Base-by-base conservation (phyloP, 2,797 vertebrate genomes). In the Lithobates sylvaticus region DNA sequence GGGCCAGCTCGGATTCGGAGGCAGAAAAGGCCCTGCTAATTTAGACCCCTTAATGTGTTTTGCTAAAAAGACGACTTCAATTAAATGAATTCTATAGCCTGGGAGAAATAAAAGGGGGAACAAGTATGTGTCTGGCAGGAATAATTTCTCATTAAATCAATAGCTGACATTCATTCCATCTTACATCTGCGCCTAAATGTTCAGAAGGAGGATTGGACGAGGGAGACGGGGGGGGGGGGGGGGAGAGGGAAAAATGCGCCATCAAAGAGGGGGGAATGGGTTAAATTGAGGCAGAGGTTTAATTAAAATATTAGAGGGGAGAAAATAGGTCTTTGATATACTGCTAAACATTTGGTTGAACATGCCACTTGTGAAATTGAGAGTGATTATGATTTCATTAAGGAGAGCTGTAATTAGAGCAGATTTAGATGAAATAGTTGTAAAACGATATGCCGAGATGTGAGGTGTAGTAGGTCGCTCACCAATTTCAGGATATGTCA, bases 201-300 rank as follows among this genome's bases (percentile, higher is more conserved):
- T 96, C 34, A 47, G 44, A 47, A 47, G 44, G 13, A 47, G 44
- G 44, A 47, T 3, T 16, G 70, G 78, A 50, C 18, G 16, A 10
- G 69, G 34, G 44, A 47, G 32, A 61, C 15, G 13, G 68, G n/a
- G n/a, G n/a, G n/a, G n/a, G n/a, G n/a, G n/a, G n/a, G n/a, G n/a
- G n/a, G 29, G 34, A 70, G 18, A 54, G 16, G 47, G 42, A 95
- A 96, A 95, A 92, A 67, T 67, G 21, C 34, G 21, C 95, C 96
- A 97, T 99, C 97, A 99, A 99, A 99, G 96, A 94, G 90, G 93
- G 91, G 93, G 94, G 97, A 97, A 99, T 98, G 97, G 97, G 97
- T 99, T 99, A 99, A 99, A 99, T 98, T 96, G 97, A 97, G 96
- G 96, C 96, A 95, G 96, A 97, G 97, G 97, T 98, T 97, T 97